phyloP scores from a whole-genome alignment of 2,888 invertebrate genomes.

The Palloptera scutellata region DNA sequence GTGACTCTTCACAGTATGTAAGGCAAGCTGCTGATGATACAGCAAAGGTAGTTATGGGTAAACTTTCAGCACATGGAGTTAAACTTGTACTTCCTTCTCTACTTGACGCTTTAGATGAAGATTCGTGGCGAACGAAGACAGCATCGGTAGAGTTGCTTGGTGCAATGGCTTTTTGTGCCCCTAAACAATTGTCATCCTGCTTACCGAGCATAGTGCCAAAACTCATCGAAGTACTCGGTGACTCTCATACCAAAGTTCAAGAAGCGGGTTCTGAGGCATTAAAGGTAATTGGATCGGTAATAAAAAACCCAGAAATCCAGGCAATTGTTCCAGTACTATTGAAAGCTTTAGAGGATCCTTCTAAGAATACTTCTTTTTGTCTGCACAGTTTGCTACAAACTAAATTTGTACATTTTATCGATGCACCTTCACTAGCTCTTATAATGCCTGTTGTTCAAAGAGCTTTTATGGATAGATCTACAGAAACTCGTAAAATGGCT shows the following conservation, averaged over 20 bases:
- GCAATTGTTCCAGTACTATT: slow-evolving; percentile 88
- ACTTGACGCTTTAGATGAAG: slow-evolving; percentile 92
- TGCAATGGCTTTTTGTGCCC: slow-evolving; percentile 99
- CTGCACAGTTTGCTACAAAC: slow-evolving; percentile 94
- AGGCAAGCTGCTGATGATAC: slow-evolving; percentile 96
- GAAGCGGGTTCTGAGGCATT: slow-evolving; percentile 96
- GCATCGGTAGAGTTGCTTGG: slow-evolving; percentile 95
- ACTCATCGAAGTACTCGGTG: slow-evolving; percentile 93
- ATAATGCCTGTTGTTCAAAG: slow-evolving; percentile 99
- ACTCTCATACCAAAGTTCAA: slow-evolving; percentile 97
- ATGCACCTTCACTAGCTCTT: slow-evolving; percentile 96
- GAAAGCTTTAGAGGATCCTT: slow-evolving; percentile 94
- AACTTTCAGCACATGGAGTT: slow-evolving; percentile 95
- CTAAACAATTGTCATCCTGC: slow-evolving; percentile 97
- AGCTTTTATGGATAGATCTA: slow-evolving; percentile 96
- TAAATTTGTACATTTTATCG: slow-evolving; percentile 98
- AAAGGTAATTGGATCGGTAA: slow-evolving; percentile 95
- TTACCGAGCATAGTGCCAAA: slow-evolving; percentile 98
- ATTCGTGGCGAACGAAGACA: slow-evolving; percentile 98
- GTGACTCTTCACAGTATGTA: slow-evolving; percentile 94
- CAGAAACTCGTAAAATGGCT: slow-evolving; percentile 98
- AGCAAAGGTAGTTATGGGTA: slow-evolving; percentile 93
- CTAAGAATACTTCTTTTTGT: slow-evolving; percentile 90
- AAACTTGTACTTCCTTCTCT: slow-evolving; percentile 95
- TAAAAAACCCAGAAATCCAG: slow-evolving; percentile 98